Evolutionary conservation across 2,113 vertebrate species (phyloP), one percentile per base, ranked within the genome.

Genomic region (Larimichthys crocea): DNA sequence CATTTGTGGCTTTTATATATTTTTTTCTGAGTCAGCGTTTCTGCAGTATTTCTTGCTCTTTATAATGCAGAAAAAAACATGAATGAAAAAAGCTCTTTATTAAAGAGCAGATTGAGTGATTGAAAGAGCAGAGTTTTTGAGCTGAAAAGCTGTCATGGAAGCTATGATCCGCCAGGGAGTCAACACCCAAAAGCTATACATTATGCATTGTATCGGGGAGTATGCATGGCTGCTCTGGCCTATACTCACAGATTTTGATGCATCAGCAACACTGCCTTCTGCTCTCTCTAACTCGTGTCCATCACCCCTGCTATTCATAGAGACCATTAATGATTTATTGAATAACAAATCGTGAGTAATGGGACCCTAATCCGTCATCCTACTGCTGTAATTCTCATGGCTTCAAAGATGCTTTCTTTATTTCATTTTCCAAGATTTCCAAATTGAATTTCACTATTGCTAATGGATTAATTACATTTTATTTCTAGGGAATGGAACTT

Each of bases 321-420:
- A 92, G 70, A 77, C 83, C 88, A 93, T 95, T 91, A 94, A 94
- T 95, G 94, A 95, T 95, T 95, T 95, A 95, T 95, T 93, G 92
- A 95, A 94, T 93, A 92, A 93, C 91, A 93, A 93, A 94, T 94
- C 57, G 84, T 88, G 89, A 93, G 92, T 95, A 95, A 95, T 94
- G 83, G 91, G 86, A 84, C 82, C 83, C 73, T 92, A 90, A 94
- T 94, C 89, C 88, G 76, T 94, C 91, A 93, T 92, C 87, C 66
- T 67, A 56, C 87, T 46, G 79, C 84, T 19, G 48, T 50, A 90
- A 85, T 69, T 81, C 86, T 81, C 22, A 24, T 70, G 80, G 85
- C 74, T 85, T 62, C 74, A 78, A 67, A 76, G 73, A 88, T 77
- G 71, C 85, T 82, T 85, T 85, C 76, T 83, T 86, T 70, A 92